phyloP scores from a whole-genome alignment of 2,797 vertebrate genomes.

The Clarias laeviceps region DNA sequence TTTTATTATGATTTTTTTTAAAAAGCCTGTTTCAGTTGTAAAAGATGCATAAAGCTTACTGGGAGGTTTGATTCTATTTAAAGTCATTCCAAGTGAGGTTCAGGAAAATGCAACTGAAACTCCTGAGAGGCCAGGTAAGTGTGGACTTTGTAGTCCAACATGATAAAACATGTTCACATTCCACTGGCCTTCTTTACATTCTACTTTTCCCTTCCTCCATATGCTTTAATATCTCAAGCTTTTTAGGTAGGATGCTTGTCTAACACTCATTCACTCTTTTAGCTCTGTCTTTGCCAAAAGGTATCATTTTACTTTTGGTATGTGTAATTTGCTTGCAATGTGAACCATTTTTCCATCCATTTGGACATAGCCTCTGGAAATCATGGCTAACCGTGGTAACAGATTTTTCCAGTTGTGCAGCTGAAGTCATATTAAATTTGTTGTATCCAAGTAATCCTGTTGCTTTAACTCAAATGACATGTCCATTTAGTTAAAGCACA shows the following conservation, averaged over 20 bases:
- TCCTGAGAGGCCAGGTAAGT: constrained; percentile 77
- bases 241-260: constrained; percentile 44
- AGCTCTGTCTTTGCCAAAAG: constrained; percentile 7
- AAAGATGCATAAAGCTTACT: constrained; percentile 72
- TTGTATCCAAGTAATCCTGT: neutral
- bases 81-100: constrained; percentile 80
- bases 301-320: constrained; percentile 38
- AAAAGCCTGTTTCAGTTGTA: constrained; percentile 39
- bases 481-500: constrained; percentile 11
- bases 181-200: constrained; percentile 61
- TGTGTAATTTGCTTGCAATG: constrained; percentile 46
- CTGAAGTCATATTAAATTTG: constrained; percentile 6
- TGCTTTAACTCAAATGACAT: constrained; percentile 19
- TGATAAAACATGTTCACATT: constrained; percentile 67
- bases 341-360: constrained; percentile 45
- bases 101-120: constrained; percentile 75
- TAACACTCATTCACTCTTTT: constrained; percentile 10
- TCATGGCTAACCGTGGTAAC: constrained; percentile 41
- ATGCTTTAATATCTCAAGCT: constrained; percentile 31
- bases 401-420: constrained; percentile 42
- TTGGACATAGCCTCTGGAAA: constrained; percentile 51
- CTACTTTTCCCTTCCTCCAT: constrained; percentile 50
- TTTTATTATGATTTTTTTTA: neutral
- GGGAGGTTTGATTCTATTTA: constrained; percentile 77
- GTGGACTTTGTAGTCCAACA: constrained; percentile 59